A percentile compares a stretch with the other conserved stretches of the same genome.
Conservation (phyloP, 2,888 invertebrate genomes). For the Drosophila kambysellisi region DNA sequence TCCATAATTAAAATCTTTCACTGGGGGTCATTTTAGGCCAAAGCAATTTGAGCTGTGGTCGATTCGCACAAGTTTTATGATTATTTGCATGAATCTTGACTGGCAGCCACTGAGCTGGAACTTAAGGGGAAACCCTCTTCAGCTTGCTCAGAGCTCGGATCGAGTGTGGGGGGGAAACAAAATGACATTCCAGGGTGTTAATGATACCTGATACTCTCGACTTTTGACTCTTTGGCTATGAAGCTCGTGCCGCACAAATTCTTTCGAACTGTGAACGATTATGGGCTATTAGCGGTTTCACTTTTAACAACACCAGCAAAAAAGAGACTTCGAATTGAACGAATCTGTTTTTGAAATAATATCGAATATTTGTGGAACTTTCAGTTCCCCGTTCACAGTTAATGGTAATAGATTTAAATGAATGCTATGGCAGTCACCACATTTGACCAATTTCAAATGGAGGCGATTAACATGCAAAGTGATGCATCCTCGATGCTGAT, state of each 20-base stretch:
- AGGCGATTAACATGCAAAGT: slow-evolving; percentile 35
- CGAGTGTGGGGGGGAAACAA: slow-evolving; percentile 29
- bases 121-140: slow-evolving; percentile 22
- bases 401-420: slow-evolving; percentile 38
- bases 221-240: slow-evolving; percentile 9
- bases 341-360: slow-evolving; percentile 22
- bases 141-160: slow-evolving; percentile 44
- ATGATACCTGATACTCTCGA: slow-evolving; percentile 39
- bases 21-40: slow-evolving; percentile 58
- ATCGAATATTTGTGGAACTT: slow-evolving; percentile 45
- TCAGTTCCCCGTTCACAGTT: slow-evolving; percentile 35
- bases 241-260: slow-evolving; percentile 37
- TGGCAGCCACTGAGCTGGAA: slow-evolving; percentile 55
- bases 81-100: slow-evolving; percentile 61
- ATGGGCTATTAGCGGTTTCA: slow-evolving; percentile 65
- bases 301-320: slow-evolving; percentile 44
- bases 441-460: slow-evolving; percentile 29
- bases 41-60: slow-evolving; percentile 59
- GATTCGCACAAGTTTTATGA: slow-evolving; percentile 52
- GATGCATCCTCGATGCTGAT: slow-evolving; percentile 55
- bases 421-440: slow-evolving; percentile 41
- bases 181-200: slow-evolving; percentile 65
- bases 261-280: slow-evolving; percentile 39
- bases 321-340: slow-evolving; percentile 23
- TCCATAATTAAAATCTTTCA: slow-evolving; percentile 31